phyloP scores from a whole-genome alignment of 2,113 vertebrate genomes.

The Theristicus caerulescens region DNA sequence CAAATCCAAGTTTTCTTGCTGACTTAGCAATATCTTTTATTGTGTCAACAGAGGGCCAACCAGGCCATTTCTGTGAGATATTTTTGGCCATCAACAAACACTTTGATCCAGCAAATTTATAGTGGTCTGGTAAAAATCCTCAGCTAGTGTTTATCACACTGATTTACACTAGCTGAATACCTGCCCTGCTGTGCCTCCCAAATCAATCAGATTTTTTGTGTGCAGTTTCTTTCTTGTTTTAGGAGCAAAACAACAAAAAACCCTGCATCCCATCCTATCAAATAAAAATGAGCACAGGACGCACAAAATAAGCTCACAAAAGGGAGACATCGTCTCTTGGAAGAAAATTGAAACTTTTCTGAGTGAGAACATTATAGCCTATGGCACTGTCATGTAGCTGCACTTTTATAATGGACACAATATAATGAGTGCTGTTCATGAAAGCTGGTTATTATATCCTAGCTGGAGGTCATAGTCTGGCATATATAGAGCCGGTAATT shows the following conservation, averaged over 20 bases:
- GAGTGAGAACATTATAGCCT: slow-evolving; percentile 26
- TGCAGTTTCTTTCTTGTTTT: background rate
- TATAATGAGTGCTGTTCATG: slow-evolving; percentile 39
- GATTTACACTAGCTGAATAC: background rate
- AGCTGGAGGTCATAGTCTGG: slow-evolving; percentile 32
- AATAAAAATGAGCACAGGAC: background rate
- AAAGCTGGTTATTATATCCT: slow-evolving; percentile 48
- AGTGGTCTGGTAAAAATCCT: background rate
- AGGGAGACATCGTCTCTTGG: background rate
- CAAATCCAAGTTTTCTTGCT: slow-evolving; percentile 10
- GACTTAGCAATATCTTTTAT: background rate
- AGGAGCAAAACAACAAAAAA: background rate
- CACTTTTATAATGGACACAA: slow-evolving; percentile 41
- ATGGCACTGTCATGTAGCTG: slow-evolving; percentile 24
- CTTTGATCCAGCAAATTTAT: background rate
- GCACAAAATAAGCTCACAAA: background rate
- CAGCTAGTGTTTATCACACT: background rate
- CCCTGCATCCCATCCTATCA: background rate
- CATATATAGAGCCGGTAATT: slow-evolving; percentile 32
- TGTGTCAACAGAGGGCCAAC: background rate
- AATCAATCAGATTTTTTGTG: background rate
- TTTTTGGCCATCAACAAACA: slow-evolving; percentile 8
- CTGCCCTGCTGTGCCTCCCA: background rate
- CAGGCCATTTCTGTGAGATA: background rate
- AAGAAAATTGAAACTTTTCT: slow-evolving; percentile 43